Conservation (phyloP, 1,140 invertebrate species). For the Rhizoglyphus robini region DNA sequence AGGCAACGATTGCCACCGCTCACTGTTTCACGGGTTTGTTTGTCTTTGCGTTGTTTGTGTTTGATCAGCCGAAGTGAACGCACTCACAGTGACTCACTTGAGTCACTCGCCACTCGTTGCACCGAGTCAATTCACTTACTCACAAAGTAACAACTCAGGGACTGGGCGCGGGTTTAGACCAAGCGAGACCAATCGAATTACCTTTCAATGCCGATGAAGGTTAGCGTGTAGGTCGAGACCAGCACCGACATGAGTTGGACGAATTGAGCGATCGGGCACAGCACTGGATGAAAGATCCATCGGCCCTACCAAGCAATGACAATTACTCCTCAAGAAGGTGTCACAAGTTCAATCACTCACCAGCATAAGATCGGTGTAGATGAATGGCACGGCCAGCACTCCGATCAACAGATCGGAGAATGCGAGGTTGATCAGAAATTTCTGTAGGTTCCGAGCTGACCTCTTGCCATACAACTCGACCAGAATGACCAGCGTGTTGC, state of each 20-base stretch:
- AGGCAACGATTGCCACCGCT: too few relatives aligned
- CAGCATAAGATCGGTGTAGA: conserved; percentile 36
- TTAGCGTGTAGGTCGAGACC: conserved; percentile 36
- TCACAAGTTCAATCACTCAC: conserved; percentile 3
- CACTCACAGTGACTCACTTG: too few relatives aligned
- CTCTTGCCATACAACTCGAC: conserved; percentile 33
- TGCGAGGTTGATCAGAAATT: conserved; percentile 36
- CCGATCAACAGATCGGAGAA: conserved; percentile 37
- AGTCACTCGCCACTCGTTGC: too few relatives aligned
- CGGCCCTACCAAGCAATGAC: conserved; percentile 30
- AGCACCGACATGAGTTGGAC: conserved; percentile 36
- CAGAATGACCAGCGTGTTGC: conserved; percentile 34
- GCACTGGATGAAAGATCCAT: conserved; percentile 34
- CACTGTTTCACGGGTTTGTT: too few relatives aligned
- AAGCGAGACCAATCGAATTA: conserved; percentile 25
- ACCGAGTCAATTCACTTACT: too few relatives aligned
- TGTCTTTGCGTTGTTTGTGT: too few relatives aligned
- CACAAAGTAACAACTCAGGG: too few relatives aligned
- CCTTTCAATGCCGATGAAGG: conserved; percentile 38
- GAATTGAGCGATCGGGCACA: conserved; percentile 35
- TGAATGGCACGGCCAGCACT: conserved; percentile 37
- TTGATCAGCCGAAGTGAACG: too few relatives aligned
- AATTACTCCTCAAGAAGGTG: too few relatives aligned
- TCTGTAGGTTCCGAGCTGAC: conserved; percentile 32
- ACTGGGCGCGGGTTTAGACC: too few relatives aligned